Evolutionary conservation across 2,113 vertebrate species (phyloP).

Genomic region (Heterotilapia buettikoferi): DNA sequence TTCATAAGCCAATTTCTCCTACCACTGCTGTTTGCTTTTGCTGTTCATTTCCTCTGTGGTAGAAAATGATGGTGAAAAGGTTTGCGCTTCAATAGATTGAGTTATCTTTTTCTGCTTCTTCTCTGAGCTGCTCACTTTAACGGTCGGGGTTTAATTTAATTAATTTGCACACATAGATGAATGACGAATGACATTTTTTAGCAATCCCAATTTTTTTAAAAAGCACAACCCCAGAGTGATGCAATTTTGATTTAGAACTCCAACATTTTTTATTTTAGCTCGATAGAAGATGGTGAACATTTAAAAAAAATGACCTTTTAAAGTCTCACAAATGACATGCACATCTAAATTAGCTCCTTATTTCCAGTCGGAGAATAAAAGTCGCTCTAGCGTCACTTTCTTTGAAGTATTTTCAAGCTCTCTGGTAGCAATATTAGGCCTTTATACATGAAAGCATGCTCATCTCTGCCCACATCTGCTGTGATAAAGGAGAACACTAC

Average conservation of each 20-base stretch:
- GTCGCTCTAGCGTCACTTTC: conserved; percentile 3
- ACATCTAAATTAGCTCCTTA: conserved; percentile 37
- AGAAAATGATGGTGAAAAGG: background rate
- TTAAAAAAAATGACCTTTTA: background rate
- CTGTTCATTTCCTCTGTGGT: background rate
- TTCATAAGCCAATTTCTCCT: background rate
- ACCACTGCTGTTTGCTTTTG: background rate
- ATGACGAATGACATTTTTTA: background rate
- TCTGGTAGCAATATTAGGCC: conserved; percentile 6
- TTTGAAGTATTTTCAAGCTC: conserved; percentile 54
- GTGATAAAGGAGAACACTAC: conserved; percentile 39
- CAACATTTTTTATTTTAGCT: background rate
- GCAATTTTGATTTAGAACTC: background rate
- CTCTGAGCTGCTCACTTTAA: background rate
- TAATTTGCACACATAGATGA: background rate
- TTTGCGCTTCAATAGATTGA: background rate
- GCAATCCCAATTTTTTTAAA: background rate
- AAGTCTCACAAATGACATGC: conserved; percentile 21
- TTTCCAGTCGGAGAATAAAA: conserved; percentile 50
- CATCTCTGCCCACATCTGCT: conserved; percentile 43
- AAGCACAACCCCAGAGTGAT: background rate
- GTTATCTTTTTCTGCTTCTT: background rate
- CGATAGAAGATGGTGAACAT: background rate
- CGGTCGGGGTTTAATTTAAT: background rate
- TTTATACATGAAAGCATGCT: conserved; percentile 47